These are phyloP conservation scores for Tenthredo scrophulariae DNA, from an alignment of 2,888 invertebrate genomes.

Conservation along the genomic window DNA sequence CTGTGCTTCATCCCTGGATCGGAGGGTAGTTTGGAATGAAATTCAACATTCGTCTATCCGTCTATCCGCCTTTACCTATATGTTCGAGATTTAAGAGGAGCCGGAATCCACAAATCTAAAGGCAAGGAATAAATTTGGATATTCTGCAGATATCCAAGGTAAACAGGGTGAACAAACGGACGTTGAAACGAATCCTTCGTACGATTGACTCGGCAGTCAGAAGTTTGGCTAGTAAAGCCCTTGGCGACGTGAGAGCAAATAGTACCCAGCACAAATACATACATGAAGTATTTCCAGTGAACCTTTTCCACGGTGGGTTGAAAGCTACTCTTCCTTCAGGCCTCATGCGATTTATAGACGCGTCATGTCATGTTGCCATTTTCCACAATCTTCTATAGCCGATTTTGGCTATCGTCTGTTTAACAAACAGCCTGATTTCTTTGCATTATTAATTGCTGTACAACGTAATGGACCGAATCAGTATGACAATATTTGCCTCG, in stretches of 20 bases:
- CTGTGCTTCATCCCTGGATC: not conserved
- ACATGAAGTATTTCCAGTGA: not conserved
- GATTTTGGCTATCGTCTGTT: not conserved
- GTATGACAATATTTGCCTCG: not conserved
- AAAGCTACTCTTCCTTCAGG: not conserved
- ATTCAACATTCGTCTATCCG: not conserved
- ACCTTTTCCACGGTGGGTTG: not conserved
- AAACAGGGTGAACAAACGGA: slow-evolving; percentile 32
- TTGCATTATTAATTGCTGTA: not conserved
- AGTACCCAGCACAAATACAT: slow-evolving; percentile 12
- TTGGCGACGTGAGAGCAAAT: not conserved
- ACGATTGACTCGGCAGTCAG: slow-evolving; percentile 39
- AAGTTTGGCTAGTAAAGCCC: not conserved
- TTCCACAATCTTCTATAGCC: not conserved
- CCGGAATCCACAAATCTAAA: slow-evolving; percentile 5
- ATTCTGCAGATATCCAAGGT: not conserved
- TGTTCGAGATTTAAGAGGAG: not conserved
- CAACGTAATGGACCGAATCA: not conserved
- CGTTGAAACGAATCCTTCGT: slow-evolving; percentile 36
- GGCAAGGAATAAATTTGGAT: slow-evolving; percentile 40
- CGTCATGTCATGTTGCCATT: not conserved
- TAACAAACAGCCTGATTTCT: not conserved
- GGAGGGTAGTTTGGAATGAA: not conserved
- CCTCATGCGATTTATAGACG: not conserved
- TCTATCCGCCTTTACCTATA: not conserved